A percentile compares a stretch with the other conserved stretches of the same genome.
Conservation (phyloP, 1,140 invertebrate species). For the Neodiprion lecontei region DNA sequence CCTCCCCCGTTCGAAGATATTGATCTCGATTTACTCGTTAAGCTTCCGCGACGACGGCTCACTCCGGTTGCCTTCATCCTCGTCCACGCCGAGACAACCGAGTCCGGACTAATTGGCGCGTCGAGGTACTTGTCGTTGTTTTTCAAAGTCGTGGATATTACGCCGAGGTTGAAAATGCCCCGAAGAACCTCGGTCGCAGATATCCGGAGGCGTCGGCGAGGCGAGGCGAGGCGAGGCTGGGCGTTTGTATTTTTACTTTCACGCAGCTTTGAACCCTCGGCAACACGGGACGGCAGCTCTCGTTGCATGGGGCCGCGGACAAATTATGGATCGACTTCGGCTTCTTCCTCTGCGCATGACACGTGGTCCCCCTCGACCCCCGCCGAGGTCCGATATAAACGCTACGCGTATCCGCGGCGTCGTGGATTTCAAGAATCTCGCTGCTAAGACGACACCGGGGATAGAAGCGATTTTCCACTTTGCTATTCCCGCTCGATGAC, state of each 20-base stretch:
- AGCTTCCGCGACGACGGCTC: no score
- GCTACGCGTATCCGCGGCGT: background rate
- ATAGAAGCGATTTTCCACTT: background rate
- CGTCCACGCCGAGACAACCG: no score
- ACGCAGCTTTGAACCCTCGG: background rate
- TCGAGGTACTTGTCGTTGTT: no score
- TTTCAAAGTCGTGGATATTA: no score
- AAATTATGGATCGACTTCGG: slow-evolving; percentile 46
- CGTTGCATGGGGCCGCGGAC: slow-evolving; percentile 35
- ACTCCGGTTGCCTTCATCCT: no score
- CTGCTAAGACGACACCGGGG: background rate
- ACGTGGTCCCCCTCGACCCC: slow-evolving; percentile 31
- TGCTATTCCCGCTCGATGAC: background rate
- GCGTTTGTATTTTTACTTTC: slow-evolving; percentile 9
- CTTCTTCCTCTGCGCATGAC: slow-evolving; percentile 41
- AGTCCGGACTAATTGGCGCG: no score
- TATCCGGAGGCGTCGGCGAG: no score
- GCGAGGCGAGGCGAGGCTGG: background rate
- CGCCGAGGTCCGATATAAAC: background rate
- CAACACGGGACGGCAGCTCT: slow-evolving; percentile 25
- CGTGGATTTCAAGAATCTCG: background rate
- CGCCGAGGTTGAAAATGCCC: no score
- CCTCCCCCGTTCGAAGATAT: no score
- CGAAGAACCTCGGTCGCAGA: no score
- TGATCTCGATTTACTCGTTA: no score